Evolutionary conservation across 2,797 vertebrate species (phyloP), one percentile per base, ranked within the genome.

Genomic region (Urocyon cinereoargenteus): DNA sequence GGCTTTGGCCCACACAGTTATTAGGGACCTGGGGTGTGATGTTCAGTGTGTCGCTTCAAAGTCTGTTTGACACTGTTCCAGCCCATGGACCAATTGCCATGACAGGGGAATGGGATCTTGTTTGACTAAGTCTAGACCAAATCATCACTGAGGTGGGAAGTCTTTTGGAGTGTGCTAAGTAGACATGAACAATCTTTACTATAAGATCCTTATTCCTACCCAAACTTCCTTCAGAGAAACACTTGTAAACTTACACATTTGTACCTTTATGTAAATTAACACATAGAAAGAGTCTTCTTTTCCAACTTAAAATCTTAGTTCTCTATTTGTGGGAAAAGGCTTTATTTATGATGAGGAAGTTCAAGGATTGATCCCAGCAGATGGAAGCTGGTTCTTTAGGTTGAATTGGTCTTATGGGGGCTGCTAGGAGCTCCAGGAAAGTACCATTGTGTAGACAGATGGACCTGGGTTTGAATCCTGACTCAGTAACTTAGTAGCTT

Each of bases 321-420:
- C 18, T 72, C 26, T 92, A 15, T n/a, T 73, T 83, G n/a, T 72
- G 61, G n/a, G 68, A 61, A 61, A 89, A 93, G 31, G 24, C 26
- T 95, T 90, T 92, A 86, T 66, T 91, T 18, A 24, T 86, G 59
- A 88, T 57, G 49, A 84, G 26, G 34, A 81, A 91, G 70, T 83
- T 82, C 15, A 91, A 88, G 53, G 31, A 86, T 14, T 49, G 9
- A 36, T 16, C 62, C 49, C 9, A 57, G 79, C 2, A 68, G 45
- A 59, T 75, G 11, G 15, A 8, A 31, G 3, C 64, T 84, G 34
- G 31, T 79, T 21, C 26, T 77, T 51, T 16, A 62, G 45, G 24
- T 12, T 85, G 36, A 91, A 14, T 8, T 64, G n/a, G 9, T 13
- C 9, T 45, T 11, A 1, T 15, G 5, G 19, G 31, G 24, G 10